A percentile compares a stretch with the other conserved stretches of the same genome.
Conservation (phyloP, 2,113 vertebrate genomes). For the Chaetura pelagica region DNA sequence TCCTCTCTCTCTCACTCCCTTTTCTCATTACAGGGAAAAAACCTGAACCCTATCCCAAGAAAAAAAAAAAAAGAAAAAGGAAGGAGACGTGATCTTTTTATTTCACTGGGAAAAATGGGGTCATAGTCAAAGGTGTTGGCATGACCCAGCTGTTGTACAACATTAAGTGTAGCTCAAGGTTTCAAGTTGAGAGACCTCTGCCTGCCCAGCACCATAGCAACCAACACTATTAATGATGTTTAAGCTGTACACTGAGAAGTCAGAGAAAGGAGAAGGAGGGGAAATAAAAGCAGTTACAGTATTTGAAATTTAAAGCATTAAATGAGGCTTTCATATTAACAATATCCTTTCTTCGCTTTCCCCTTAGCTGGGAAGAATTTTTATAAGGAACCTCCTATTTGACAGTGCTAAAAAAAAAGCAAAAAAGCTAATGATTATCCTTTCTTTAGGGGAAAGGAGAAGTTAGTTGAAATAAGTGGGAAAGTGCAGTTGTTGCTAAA, state of each 20-base stretch:
- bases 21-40: background rate
- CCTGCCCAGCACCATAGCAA: constrained; percentile 59
- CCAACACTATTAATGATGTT: constrained; percentile 38
- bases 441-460: constrained; percentile 57
- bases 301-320: constrained; percentile 67
- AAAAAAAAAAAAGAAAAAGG: background rate
- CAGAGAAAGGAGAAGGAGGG: background rate
- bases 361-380: constrained; percentile 34
- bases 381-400: constrained; percentile 35
- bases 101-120: constrained; percentile 20
- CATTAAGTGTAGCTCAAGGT: constrained; percentile 23
- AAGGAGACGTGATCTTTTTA: background rate
- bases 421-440: constrained; percentile 39
- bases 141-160: constrained; percentile 38
- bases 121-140: constrained; percentile 44
- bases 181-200: constrained; percentile 9
- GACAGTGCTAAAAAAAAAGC: constrained; percentile 10
- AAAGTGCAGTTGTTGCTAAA: constrained; percentile 52
- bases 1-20: background rate
- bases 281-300: constrained; percentile 19
- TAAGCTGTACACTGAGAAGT: constrained; percentile 37
- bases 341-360: constrained; percentile 43
- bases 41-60: background rate
- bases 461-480: constrained; percentile 66
- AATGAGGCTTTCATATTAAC: constrained; percentile 60